Conservation (phyloP, 2,113 vertebrate species). For the Gambusia holbrooki region DNA sequence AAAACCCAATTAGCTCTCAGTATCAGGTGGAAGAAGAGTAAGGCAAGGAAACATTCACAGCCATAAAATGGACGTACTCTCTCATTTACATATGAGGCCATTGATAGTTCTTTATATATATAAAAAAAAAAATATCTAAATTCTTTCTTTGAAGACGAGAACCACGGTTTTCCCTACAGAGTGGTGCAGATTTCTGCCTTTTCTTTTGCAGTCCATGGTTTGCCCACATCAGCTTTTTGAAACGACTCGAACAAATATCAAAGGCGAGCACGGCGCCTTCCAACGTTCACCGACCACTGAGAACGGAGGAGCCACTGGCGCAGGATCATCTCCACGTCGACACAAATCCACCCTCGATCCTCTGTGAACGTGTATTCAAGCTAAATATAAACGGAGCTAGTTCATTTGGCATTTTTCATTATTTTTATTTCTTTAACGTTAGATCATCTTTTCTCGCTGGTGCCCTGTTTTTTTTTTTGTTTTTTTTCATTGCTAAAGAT, state of each 20-base stretch:
- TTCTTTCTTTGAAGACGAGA: conserved; percentile 27
- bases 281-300: conserved; percentile 27
- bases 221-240: conserved; percentile 51
- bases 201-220: conserved; percentile 34
- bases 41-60: conserved; percentile 56
- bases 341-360: conserved; percentile 36
- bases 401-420: conserved; percentile 43
- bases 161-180: not conserved
- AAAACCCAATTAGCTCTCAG: conserved; percentile 74
- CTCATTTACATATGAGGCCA: conserved; percentile 55
- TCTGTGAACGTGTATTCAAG: conserved; percentile 10
- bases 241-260: conserved; percentile 51
- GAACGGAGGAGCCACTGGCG: conserved; percentile 5
- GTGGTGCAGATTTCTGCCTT: conserved; percentile 1
- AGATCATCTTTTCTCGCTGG: conserved; percentile 36
- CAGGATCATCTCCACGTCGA: conserved; percentile 15
- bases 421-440: conserved; percentile 11
- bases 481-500: conserved; percentile 30
- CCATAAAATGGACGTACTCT: conserved; percentile 50
- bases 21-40: conserved; percentile 42
- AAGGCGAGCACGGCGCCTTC: conserved; percentile 33
- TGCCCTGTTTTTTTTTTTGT: conserved; percentile 31
- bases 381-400: conserved; percentile 27
- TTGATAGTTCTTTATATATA: conserved; percentile 33
- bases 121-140: conserved; percentile 28